Evolutionary conservation across 2,797 vertebrate species (phyloP).

Genomic region (Micrastur ruficollis): DNA sequence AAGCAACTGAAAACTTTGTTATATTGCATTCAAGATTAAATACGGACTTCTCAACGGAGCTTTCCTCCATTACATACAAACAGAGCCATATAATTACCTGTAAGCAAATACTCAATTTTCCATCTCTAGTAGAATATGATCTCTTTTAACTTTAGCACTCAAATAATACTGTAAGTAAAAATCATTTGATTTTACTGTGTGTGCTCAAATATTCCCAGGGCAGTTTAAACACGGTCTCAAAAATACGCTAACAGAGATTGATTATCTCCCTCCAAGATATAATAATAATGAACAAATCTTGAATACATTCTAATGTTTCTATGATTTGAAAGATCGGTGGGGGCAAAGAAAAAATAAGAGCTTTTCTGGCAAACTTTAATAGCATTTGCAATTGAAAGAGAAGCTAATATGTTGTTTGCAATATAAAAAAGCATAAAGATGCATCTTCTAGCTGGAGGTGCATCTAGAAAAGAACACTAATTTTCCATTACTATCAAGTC

Average conservation of each 20-base stretch:
- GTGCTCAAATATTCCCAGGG: background rate
- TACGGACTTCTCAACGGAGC: rapidly evolving
- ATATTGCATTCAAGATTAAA: background rate
- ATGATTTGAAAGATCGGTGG: background rate
- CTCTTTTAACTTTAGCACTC: background rate
- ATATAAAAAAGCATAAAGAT: background rate
- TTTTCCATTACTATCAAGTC: background rate
- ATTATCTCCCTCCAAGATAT: background rate
- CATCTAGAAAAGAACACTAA: background rate
- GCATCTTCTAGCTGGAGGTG: background rate
- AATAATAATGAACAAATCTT: background rate
- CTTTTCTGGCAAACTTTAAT: background rate
- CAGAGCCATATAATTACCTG: background rate
- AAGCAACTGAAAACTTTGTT: background rate
- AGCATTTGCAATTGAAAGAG: background rate
- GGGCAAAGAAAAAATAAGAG: background rate
- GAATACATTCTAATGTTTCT: background rate
- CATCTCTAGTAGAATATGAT: background rate
- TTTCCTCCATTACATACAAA: background rate
- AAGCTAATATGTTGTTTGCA: background rate
- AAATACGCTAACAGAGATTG: background rate
- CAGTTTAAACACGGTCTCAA: background rate
- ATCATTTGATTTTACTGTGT: background rate
- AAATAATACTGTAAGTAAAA: background rate
- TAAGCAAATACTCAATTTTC: background rate